Conservation (phyloP, 1,140 invertebrate species). For the Oreohelix idahoensis region DNA sequence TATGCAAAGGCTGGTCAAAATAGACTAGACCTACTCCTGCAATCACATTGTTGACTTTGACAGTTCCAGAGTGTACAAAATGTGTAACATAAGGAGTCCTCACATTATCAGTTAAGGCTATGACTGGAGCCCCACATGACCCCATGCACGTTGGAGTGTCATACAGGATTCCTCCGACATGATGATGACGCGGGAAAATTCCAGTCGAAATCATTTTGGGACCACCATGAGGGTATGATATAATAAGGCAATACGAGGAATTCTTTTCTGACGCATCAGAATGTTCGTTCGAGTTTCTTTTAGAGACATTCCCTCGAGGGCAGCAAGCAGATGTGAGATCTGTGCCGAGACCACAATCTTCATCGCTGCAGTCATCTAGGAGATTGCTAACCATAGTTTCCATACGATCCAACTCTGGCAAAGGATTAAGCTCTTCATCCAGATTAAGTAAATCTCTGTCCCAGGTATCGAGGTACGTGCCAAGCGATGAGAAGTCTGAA, state of each 20-base stretch:
- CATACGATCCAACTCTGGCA: not conserved
- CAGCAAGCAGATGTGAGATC: not conserved
- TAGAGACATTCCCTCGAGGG: not conserved
- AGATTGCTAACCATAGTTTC: not conserved
- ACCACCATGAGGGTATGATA: conserved; percentile 29
- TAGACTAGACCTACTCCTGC: not conserved
- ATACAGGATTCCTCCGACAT: conserved; percentile 19
- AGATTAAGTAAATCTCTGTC: conserved; percentile 18
- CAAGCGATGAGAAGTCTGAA: not conserved
- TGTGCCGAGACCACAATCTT: not conserved
- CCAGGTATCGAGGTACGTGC: not conserved
- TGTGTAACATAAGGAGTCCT: not conserved
- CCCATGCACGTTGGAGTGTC: conserved; percentile 37
- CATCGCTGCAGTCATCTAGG: not conserved
- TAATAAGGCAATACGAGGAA: not conserved
- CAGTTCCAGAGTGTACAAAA: conserved; percentile 17
- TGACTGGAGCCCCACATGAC: conserved; percentile 26
- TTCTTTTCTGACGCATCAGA: not conserved
- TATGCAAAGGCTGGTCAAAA: not conserved
- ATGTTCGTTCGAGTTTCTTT: not conserved
- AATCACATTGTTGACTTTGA: not conserved
- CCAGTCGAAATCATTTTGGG: conserved; percentile 28
- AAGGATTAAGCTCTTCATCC: conserved; percentile 3
- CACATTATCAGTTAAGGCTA: not conserved
- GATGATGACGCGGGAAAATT: not conserved